phyloP scores from a whole-genome alignment of 2,113 vertebrate species.

The Cichladusa arquata region DNA sequence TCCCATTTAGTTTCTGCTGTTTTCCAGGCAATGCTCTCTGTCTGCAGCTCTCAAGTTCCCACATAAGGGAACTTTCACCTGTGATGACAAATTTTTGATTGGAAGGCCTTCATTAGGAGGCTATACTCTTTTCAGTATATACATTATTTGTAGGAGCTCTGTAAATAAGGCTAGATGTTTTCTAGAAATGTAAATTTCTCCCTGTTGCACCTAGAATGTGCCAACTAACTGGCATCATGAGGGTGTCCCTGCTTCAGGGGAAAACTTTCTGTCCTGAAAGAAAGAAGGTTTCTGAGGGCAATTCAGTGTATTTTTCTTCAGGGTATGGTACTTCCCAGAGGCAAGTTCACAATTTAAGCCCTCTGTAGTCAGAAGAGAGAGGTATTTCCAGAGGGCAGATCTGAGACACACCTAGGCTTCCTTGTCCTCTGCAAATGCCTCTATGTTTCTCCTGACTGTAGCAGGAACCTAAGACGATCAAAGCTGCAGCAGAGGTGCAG shows the following conservation, averaged over 20 bases:
- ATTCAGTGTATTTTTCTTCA: background rate
- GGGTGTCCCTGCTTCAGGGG: background rate
- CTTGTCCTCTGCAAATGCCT: background rate
- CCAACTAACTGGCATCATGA: background rate
- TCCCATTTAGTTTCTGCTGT: background rate
- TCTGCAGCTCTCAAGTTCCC: background rate
- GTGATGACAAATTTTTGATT: background rate
- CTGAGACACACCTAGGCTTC: background rate
- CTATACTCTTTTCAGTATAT: background rate
- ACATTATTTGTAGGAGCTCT: background rate
- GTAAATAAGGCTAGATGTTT: background rate
- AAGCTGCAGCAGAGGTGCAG: background rate
- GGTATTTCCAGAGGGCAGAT: background rate
- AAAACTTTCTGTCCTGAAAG: background rate
- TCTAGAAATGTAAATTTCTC: background rate
- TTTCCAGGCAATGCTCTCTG: background rate
- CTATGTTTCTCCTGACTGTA: background rate
- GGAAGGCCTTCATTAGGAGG: background rate
- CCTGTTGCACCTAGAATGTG: background rate
- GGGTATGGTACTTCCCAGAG: background rate
- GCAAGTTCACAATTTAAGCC: background rate
- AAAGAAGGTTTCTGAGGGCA: background rate
- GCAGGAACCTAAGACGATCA: background rate
- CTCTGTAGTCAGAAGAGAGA: background rate
- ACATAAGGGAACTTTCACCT: background rate